Base-by-base conservation (phyloP, 2,113 vertebrate genomes). In the Passer domesticus region DNA sequence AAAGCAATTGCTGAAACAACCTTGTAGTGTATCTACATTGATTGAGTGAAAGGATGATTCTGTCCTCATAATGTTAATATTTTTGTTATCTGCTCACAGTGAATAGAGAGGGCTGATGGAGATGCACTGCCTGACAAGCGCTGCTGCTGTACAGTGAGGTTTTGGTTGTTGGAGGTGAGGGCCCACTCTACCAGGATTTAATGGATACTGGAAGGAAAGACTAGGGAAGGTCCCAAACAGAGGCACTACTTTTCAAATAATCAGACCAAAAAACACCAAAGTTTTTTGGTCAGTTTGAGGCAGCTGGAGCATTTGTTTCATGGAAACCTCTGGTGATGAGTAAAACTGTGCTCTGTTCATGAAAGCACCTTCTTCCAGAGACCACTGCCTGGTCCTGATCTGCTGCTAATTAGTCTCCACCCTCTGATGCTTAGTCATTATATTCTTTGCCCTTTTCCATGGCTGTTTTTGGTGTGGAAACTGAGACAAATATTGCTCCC, bases 391-490 rank as follows among this genome's bases (percentile, higher is more conserved):
- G 88, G 37, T 93, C 83, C 92, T 87, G 62, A 92, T 90, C 90
- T 96, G 93, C 83, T 92, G 92, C 86, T 95, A 72, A 93, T 94
- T 92, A 94, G 93, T 87, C 88, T 95, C 92, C 53, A 8, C 64
- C 79, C 88, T 92, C 37, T 95, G 92, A 79, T 88, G 83, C 64
- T 96, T 92, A 96, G 76, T 96, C 90, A 96, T 94, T 86, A 70
- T 92, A 92, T 92, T 91, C 52, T 95, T 95, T 90, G 66, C 64
- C 80, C 72, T 97, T 97, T 96, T 95, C 92, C 90, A 83, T 86
- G 77, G 64, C 72, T 92, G 69, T 21, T 89, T 96, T 92, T 94
- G 80, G 88, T 90, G 69, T 93, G 86, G 94, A 95, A 97, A 96
- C 80, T 68, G 76, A 96, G 69, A 93, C 68, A 75, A 88, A 72